Evolutionary conservation across 2,797 vertebrate species (phyloP), one percentile per base, ranked within the genome.

Genomic region (Mycteria americana): DNA sequence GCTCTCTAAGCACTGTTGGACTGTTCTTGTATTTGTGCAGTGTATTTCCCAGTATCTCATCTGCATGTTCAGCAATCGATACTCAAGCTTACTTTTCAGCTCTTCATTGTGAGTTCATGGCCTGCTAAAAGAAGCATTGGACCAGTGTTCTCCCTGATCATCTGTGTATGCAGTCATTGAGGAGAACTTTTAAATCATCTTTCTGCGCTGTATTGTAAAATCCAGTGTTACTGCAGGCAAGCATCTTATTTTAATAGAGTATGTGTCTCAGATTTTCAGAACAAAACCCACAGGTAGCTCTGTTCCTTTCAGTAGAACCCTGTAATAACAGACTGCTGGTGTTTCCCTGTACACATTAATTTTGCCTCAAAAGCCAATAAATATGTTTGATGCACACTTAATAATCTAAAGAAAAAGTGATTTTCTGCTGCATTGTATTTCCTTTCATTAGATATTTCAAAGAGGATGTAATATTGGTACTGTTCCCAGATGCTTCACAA

Each of bases 371-470:
- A 85, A 95, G 48, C 56, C 16, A 84, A 64, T 57, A 89, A 91
- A 75, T 2, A 3, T 33, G 35, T 91, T 91, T 92, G 80, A 79
- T 89, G 43, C 77, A 74, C 13, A 18, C 21, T 82, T 90, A 94
- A 73, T 95, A 92, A 89, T 48, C 50, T 75, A 64, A 92, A 88
- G 80, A 92, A 93, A 91, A 84, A 48, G 13, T 56, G 50, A 35
- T 88, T 78, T 87, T 69, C 35, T 96, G 37, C 51, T 86, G 35
- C 73, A 24, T 53, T 94, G 3, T 43, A 89, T 95, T 95, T 94
- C 25, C 45, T 93, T 88, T 92, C 62, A 90, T 92, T 95, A 92
- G 91, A 19, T 68, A 69, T 80, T 85, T 92, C 48, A 37, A 88
- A 94, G 50, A 48, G 57, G 59, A 77, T 41, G 10, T 41, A 69